Evolutionary conservation across 2,797 vertebrate species (phyloP).

Genomic region (Acestrorhynchus altus): DNA sequence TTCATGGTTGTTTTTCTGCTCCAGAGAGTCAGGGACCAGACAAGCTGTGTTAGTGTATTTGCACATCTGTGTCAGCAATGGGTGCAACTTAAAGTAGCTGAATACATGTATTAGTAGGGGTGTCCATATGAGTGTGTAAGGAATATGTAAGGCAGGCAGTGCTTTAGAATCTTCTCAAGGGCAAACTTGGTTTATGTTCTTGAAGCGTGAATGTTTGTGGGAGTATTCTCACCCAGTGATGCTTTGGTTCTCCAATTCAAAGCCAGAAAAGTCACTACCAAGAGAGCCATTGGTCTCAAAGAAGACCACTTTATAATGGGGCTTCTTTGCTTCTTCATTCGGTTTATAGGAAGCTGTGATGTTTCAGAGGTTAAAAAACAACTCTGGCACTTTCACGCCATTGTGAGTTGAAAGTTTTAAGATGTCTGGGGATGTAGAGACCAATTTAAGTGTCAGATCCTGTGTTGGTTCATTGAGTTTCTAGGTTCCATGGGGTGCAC

Average conservation of each 20-base stretch:
- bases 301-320: neutral
- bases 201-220: neutral
- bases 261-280: neutral
- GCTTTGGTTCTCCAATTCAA: neutral
- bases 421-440: neutral
- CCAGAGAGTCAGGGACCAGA: too few species aligned
- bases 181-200: neutral
- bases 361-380: neutral
- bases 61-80: too few species aligned
- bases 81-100: too few species aligned
- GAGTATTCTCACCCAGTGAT: neutral
- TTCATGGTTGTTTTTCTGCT: too few species aligned
- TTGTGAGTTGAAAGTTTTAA: neutral
- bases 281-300: neutral
- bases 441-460: neutral
- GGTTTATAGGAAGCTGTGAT: neutral
- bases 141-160: neutral
- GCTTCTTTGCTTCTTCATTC: neutral
- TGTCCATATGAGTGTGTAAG: too few species aligned
- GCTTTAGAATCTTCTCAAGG: neutral
- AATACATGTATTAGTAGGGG: too few species aligned
- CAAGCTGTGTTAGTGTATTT: too few species aligned
- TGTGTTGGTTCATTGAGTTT: neutral
- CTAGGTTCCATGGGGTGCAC: conserved; percentile 1
- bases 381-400: neutral